Percentiles rank a stretch among this genome's conserved stretches.
phyloP scores from a whole-genome alignment of 2,797 vertebrate species.

The Apodemus agrarius region DNA sequence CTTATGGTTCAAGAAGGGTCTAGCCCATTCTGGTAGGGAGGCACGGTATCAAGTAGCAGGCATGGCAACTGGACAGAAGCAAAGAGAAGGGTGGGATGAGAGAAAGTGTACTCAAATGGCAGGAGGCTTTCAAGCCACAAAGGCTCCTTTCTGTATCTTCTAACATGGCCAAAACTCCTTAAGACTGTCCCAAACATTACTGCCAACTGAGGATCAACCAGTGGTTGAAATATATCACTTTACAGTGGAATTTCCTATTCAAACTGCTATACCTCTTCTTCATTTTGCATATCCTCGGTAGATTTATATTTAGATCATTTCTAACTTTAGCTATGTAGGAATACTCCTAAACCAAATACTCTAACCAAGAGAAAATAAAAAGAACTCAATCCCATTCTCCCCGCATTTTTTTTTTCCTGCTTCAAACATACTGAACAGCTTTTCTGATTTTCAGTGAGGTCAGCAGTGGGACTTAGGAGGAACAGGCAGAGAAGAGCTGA shows the following conservation, averaged over 20 bases:
- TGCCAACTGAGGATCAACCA: neutral
- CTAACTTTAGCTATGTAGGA: neutral
- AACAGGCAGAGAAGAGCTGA: neutral
- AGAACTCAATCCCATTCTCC: neutral
- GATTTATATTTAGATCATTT: neutral
- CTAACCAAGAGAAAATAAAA: neutral
- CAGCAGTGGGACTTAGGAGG: neutral
- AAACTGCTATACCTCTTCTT: neutral
- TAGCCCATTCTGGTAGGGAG: no score
- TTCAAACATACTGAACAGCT: neutral
- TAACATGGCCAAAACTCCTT: neutral
- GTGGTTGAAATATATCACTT: neutral
- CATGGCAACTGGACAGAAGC: neutral
- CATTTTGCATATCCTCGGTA: neutral
- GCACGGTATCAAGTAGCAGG: neutral
- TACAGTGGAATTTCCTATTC: neutral
- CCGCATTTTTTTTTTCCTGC: neutral
- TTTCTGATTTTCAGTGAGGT: neutral
- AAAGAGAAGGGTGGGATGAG: neutral
- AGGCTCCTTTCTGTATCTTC: neutral
- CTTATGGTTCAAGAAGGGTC: neutral
- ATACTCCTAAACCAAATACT: neutral
- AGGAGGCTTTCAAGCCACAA: neutral
- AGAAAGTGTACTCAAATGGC: neutral
- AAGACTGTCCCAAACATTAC: neutral